Evolutionary conservation across 1,140 invertebrate species (phyloP), one percentile per base, ranked within the genome.

Genomic region (Cydia strobilella): DNA sequence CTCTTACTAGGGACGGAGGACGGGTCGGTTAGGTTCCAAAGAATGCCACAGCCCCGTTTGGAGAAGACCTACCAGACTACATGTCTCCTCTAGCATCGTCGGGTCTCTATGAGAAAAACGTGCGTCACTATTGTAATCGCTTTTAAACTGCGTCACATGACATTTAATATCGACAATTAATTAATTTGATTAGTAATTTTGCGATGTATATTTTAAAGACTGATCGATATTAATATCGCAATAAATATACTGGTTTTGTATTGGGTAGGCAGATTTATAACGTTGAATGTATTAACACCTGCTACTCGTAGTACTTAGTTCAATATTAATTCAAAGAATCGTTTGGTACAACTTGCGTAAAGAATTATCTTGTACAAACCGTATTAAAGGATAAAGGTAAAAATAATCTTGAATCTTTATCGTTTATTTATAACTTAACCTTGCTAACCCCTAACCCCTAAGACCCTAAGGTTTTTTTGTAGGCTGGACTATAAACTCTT

Each of bases 211-310:
- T 69, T 69, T 69, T 42, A 69, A 66, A 66, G 15, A 35, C 65
- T 69, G 65, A 69, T 69, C 65, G 65, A 69, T 69, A 69, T 69
- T 69, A 69, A 42, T 69, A 18, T 69, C 7, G 65, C 31, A 69
- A 69, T 69, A 69, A 39, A 69, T 18, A 35, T 39, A 69, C 65
- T 31, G 65, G 65, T 69, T 72, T 51, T 23, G 25, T 31, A 72
- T 72, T 72, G 25, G 42, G 71, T 51, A 72, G 45, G 71, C 71
- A 48, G 42, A 42, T 25, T 72, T 72, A 72, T 72, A 72, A 72
- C 10, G 23, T 48, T 42, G 39, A 51, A 27, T 51, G 25, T 39
- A 35, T 69, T 69, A 69, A 23, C 54, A 59, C 54, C 54, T 59
- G 54, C 54, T 59, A 59, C 54, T 23, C 54, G 18, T 54, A 54